Percentiles rank a stretch among this genome's conserved stretches.
Evolutionary conservation across 2,888 invertebrate species (phyloP).

Genomic region (Himalopsyche tibetana): DNA sequence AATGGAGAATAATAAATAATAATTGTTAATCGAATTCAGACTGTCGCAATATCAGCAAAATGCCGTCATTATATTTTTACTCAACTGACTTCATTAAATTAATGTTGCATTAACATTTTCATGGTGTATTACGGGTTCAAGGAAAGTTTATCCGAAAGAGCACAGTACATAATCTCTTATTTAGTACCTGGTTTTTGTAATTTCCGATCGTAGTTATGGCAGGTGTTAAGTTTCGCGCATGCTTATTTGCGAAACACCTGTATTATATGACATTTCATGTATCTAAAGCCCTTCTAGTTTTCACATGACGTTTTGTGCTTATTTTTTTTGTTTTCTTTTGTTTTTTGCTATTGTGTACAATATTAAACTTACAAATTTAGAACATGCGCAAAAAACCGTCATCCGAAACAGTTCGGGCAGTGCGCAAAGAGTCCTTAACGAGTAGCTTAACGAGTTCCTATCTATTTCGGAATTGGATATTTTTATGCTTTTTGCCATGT

Average conservation of each 20-base stretch:
- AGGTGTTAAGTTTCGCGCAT: slow-evolving; percentile 13
- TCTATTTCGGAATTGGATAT: background rate
- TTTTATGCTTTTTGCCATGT: slow-evolving; percentile 6
- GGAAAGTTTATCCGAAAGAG: slow-evolving; percentile 6
- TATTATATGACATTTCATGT: background rate
- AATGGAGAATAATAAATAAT: slow-evolving; percentile 41
- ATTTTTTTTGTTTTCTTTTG: too few species aligned
- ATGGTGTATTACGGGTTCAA: background rate
- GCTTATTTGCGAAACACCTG: slow-evolving; percentile 25
- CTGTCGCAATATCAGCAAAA: slow-evolving; percentile 3
- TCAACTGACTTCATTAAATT: background rate
- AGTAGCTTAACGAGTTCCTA: background rate
- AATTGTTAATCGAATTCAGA: slow-evolving; percentile 1
- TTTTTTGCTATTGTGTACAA: too few species aligned
- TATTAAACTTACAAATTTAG: too few species aligned
- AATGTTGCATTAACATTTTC: background rate
- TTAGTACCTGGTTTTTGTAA: background rate
- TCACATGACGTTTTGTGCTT: too few species aligned
- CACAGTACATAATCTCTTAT: background rate
- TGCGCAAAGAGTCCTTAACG: background rate
- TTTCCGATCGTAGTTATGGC: slow-evolving; percentile 6
- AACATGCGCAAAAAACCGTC: too few species aligned
- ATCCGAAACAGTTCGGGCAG: too few species aligned
- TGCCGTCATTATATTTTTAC: background rate
- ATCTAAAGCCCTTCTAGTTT: too few species aligned